Percentiles rank a stretch among this genome's conserved stretches.
These are phyloP conservation scores for Cuniculus paca DNA, from an alignment of 2,797 vertebrate species.

Conservation along the genomic window DNA sequence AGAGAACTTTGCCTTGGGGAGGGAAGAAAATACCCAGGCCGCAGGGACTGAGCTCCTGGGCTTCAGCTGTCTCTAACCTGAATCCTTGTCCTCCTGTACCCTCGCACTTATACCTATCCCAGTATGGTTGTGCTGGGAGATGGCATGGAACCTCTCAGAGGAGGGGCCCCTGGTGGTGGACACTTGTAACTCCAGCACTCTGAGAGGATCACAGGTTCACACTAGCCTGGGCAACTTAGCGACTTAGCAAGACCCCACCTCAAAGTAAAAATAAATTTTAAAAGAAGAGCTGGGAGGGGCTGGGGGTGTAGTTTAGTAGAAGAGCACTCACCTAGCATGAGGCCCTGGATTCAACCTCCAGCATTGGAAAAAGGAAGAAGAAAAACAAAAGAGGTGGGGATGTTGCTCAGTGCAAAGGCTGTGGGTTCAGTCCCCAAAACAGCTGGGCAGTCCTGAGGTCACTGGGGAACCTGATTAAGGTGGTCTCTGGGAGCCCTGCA, in stretches of 20 bases:
- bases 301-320: neutral
- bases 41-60: neutral
- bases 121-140: neutral
- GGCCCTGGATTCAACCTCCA: neutral
- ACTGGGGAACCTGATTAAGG: neutral
- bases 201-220: neutral
- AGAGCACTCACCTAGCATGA: neutral
- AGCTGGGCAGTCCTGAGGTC: neutral
- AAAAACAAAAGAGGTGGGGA: neutral
- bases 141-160: neutral
- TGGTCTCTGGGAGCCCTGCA: neutral
- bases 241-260: neutral
- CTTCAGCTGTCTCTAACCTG: neutral
- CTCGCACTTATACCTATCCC: rapidly evolving
- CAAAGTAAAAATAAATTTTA: neutral
- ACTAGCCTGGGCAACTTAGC: neutral
- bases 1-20: neutral
- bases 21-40: neutral
- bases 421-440: neutral
- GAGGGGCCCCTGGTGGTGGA: neutral
- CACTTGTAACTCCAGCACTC: neutral
- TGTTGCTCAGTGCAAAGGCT: neutral
- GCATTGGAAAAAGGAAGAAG: neutral
- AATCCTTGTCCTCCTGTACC: too few species aligned
- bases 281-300: neutral